Evolutionary conservation across 2,113 vertebrate species (phyloP).

Genomic region (Pipra filicauda): DNA sequence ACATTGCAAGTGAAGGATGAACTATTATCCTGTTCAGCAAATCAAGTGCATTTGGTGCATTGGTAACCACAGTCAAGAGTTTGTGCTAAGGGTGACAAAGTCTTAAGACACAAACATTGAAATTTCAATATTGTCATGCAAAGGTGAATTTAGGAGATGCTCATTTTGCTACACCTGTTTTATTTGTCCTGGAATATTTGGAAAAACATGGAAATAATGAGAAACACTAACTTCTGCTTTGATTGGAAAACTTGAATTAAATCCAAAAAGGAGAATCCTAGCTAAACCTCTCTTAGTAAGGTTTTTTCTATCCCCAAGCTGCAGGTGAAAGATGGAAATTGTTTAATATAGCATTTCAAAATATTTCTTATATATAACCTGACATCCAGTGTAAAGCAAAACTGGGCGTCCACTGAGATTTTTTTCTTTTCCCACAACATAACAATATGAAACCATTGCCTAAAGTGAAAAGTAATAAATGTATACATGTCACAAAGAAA

Average conservation of each 20-base stretch:
- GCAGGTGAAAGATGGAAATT: background rate
- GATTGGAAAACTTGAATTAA: background rate
- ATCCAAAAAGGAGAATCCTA: background rate
- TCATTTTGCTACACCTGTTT: background rate
- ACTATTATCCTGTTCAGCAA: constrained; percentile 38
- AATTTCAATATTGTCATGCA: background rate
- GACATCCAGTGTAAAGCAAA: background rate
- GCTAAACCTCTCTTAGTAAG: background rate
- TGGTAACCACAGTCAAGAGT: constrained; percentile 28
- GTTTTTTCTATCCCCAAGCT: background rate
- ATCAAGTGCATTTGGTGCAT: background rate
- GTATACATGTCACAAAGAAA: background rate
- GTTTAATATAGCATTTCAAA: background rate
- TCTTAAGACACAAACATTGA: background rate
- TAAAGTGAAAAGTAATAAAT: constrained; percentile 6
- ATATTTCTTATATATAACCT: background rate
- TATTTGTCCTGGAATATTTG: background rate
- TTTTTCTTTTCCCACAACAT: background rate
- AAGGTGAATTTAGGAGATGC: background rate
- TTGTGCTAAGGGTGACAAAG: background rate
- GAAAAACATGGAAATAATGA: background rate
- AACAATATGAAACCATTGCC: background rate
- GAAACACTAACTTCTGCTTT: background rate
- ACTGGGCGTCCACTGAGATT: background rate
- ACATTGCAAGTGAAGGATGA: background rate